Evolutionary conservation across 2,888 invertebrate species (phyloP), one percentile per base, ranked within the genome.

Genomic region (Drosophila kambysellisi): DNA sequence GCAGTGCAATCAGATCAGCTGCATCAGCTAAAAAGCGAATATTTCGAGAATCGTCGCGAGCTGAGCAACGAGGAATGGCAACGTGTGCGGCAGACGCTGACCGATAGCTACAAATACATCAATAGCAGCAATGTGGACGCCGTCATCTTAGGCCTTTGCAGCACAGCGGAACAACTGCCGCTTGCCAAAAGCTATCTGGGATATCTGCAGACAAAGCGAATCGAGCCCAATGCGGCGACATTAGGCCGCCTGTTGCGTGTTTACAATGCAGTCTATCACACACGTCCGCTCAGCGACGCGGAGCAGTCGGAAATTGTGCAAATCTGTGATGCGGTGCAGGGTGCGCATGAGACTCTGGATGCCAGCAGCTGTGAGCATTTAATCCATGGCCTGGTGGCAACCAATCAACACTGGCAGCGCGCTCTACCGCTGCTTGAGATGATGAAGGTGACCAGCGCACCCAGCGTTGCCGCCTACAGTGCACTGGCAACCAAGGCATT

Each of bases 351-450:
- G 59, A 88, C 95, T 0, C 90, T 96, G 58, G 96, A 96, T 92
- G 92, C 92, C 20, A 89, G 87, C 4, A 95, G 96, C 25, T 94
- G 95, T 82, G 95, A 96, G 85, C 93, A 93, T 87, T 92, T 96
- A 8, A 94, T 97, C 65, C 92, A 93, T 70, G 96, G 95, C 0
- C 90, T 97, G 4, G 95, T 95, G 76, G 86, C 94, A 29, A 96
- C 97, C 32, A 96, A 96, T 11, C 91, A 94, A 64, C 93, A 95
- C 76, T 97, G 96, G 96, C 94, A 94, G 79, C 94, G 95, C 68
- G 94, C 95, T 48, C 61, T 95, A 0, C 94, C 95, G 76, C 92
- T 96, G 17, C 90, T 96, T 32, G 94, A 95, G 58, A 95, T 95
- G 89, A 94, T 95, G 57, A 94, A 94, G 88, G 51, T 94, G 12